These are phyloP conservation scores for Panagrolaimus sp. DNA, from an alignment of 1,140 invertebrate genomes.

Conservation along the genomic window DNA sequence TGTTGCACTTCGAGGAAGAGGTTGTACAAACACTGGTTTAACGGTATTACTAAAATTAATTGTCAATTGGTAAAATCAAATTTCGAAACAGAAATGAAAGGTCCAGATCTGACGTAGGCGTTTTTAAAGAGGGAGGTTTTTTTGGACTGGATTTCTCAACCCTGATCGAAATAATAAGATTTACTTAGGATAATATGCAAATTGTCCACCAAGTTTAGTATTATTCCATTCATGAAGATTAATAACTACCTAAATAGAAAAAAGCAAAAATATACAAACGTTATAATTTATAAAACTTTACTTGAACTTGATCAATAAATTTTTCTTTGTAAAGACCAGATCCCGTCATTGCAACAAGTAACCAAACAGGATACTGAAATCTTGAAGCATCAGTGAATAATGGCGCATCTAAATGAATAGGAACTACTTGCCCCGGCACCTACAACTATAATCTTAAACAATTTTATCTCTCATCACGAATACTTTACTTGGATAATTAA, in stretches of 20 bases:
- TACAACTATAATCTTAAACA: not conserved
- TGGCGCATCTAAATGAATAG: slow-evolving; percentile 1
- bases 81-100: not conserved
- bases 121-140: no score
- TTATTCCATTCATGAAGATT: slow-evolving; percentile 7
- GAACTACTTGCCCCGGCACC: not conserved
- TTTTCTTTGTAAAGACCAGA: slow-evolving; percentile 5
- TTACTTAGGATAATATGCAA: slow-evolving; percentile 6
- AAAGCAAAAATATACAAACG: not conserved
- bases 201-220: not conserved
- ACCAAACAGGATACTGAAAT: slow-evolving; percentile 12
- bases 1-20: not conserved
- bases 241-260: slow-evolving; percentile 9
- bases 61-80: not conserved
- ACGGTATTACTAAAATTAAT: not conserved
- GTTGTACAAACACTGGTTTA: not conserved
- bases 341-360: not conserved
- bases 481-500: not conserved
- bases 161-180: no score
- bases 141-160: no score
- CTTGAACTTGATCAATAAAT: slow-evolving; percentile 11
- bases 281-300: not conserved
- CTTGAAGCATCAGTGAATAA: slow-evolving; percentile 9
- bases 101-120: no score
- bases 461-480: not conserved